Conservation (phyloP, 1,140 invertebrate genomes). For the Aphis craccivora region DNA sequence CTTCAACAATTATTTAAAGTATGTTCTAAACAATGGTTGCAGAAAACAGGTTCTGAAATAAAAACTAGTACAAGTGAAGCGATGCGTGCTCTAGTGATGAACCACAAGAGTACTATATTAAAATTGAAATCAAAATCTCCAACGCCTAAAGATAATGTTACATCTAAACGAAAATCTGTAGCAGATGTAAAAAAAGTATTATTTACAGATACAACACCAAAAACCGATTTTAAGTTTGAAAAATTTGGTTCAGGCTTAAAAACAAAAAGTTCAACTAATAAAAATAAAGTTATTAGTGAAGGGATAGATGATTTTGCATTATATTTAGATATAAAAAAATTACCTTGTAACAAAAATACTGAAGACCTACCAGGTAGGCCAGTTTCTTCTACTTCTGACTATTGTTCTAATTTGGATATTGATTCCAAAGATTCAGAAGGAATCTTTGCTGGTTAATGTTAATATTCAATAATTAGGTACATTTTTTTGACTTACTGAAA, state of each 20-base stretch:
- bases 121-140: slow-evolving; percentile 33
- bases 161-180: slow-evolving; percentile 24
- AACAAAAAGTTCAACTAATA: neutral
- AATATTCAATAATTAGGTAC: neutral
- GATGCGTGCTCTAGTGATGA: slow-evolving; percentile 48
- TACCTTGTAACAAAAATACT: neutral
- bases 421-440: slow-evolving; percentile 32
- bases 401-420: slow-evolving; percentile 33
- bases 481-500: neutral
- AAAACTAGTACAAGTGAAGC: slow-evolving; percentile 54
- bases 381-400: slow-evolving; percentile 20
- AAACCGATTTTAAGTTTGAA: slow-evolving; percentile 25
- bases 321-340: slow-evolving; percentile 18
- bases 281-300: neutral
- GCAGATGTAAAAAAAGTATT: slow-evolving; percentile 54
- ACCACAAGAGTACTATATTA: slow-evolving; percentile 43
- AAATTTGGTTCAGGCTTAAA: slow-evolving; percentile 4
- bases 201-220: slow-evolving; percentile 30
- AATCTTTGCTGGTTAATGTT: neutral
- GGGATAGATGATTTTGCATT: neutral
- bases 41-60: neutral
- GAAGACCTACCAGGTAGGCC: neutral
- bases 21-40: slow-evolving; percentile 56
- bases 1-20: slow-evolving; percentile 55
- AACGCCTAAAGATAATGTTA: neutral